phyloP scores from a whole-genome alignment of 2,113 vertebrate species.

The Phoenicopterus ruber region DNA sequence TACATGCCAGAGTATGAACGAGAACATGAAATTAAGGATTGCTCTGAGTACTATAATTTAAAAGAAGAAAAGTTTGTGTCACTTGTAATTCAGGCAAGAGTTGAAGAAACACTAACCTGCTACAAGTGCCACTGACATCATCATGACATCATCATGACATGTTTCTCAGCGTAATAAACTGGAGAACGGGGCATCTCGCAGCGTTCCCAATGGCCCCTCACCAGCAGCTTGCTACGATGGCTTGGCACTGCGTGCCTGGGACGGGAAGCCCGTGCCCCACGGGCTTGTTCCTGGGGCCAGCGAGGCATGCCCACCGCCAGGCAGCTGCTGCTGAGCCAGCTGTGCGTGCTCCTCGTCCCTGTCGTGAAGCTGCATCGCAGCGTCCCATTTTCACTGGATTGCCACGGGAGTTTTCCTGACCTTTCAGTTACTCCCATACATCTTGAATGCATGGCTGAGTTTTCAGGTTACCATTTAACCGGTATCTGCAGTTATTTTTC shows the following conservation, averaged over 20 bases:
- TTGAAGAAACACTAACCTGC: not conserved
- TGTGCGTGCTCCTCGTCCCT: fast-evolving
- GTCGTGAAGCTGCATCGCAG: not conserved
- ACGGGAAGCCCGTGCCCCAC: fast-evolving
- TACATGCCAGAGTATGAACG: not conserved
- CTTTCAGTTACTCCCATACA: fast-evolving
- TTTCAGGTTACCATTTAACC: not conserved
- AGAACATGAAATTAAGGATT: not conserved
- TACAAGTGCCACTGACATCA: not conserved
- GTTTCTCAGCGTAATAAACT: fast-evolving
- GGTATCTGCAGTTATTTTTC: not conserved
- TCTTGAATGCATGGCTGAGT: not conserved
- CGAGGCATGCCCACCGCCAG: fast-evolving
- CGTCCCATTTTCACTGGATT: not conserved
- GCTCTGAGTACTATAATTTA: not conserved
- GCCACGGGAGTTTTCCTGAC: not conserved
- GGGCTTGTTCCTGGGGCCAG: not conserved
- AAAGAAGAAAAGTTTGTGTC: not conserved
- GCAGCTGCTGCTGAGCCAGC: not conserved
- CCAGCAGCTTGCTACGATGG: not conserved
- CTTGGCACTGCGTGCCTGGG: not conserved
- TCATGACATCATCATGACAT: no score
- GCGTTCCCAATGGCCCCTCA: not conserved
- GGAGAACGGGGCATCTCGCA: not conserved
- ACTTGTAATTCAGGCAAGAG: not conserved